A percentile compares a stretch with the other conserved stretches of the same genome.
Evolutionary conservation across 2,797 vertebrate species (phyloP).

Genomic region (Sparidentex hasta): DNA sequence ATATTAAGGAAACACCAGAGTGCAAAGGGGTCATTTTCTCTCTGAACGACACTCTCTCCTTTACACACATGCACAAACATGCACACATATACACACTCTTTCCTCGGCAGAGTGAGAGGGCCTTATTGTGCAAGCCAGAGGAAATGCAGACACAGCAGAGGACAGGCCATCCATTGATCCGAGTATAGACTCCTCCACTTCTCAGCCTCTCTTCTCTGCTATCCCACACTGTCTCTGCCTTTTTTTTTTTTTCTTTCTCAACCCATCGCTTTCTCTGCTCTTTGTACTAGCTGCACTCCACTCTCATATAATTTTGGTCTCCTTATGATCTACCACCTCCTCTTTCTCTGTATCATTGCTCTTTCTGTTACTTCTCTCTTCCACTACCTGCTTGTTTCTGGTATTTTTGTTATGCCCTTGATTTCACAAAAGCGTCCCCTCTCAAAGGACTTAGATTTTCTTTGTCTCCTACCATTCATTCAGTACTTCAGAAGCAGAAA

Average conservation of each 20-base stretch:
- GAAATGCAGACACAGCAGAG: constrained; percentile 83
- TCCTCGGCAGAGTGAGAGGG: constrained; percentile 69
- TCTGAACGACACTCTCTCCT: constrained; percentile 53
- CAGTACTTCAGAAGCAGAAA: background rate
- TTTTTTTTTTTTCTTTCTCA: constrained; percentile 21
- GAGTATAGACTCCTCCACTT: constrained; percentile 72
- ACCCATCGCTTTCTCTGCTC: constrained; percentile 40
- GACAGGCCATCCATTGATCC: constrained; percentile 83
- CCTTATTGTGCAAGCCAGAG: constrained; percentile 79
- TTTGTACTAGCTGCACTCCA: constrained; percentile 54
- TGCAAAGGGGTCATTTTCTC: constrained; percentile 54
- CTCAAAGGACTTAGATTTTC: constrained; percentile 6
- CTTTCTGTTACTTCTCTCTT: constrained; percentile 13
- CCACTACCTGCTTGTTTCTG: constrained; percentile 22
- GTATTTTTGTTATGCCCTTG: constrained; percentile 30
- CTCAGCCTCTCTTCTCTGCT: constrained; percentile 56
- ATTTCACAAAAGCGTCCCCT: constrained; percentile 24
- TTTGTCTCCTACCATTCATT: background rate
- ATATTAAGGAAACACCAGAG: constrained; percentile 59
- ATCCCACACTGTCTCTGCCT: constrained; percentile 61
- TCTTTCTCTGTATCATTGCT: constrained; percentile 46
- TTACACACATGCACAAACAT: constrained; percentile 21
- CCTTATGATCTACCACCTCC: constrained; percentile 53
- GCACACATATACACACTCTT: constrained; percentile 31
- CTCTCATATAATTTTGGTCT: constrained; percentile 58